Evolutionary conservation across 2,888 invertebrate species (phyloP).

Genomic region (Balanococcus diminutus): DNA sequence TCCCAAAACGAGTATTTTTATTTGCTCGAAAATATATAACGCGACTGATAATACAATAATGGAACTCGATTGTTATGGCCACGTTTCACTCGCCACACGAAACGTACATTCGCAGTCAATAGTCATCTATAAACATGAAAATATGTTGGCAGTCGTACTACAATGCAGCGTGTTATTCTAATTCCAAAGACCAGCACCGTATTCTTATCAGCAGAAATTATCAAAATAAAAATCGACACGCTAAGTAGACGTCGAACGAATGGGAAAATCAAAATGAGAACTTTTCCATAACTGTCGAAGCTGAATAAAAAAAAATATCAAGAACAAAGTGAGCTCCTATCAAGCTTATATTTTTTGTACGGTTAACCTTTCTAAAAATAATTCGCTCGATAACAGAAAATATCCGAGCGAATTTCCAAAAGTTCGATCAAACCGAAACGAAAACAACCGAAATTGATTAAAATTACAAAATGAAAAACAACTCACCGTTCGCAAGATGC

Average conservation of each 20-base stretch:
- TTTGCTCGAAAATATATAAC: background rate
- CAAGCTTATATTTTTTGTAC: too few species aligned
- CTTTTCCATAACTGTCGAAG: background rate
- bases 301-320: background rate
- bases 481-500: background rate
- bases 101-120: background rate
- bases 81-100: conserved; percentile 1
- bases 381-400: too few species aligned
- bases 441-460: too few species aligned
- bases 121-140: background rate
- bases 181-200: background rate
- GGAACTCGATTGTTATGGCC: conserved; percentile 30
- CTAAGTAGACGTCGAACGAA: background rate
- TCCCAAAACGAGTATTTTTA: background rate
- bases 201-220: background rate
- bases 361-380: too few species aligned
- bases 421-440: too few species aligned
- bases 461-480: too few species aligned
- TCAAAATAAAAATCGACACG: background rate
- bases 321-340: background rate
- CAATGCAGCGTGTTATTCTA: background rate
- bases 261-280: background rate
- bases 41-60: background rate
- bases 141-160: background rate
- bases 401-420: too few species aligned